Evolutionary conservation across 2,113 vertebrate genomes (phyloP), one percentile per base, ranked within the genome.

Genomic region (Progne subis): DNA sequence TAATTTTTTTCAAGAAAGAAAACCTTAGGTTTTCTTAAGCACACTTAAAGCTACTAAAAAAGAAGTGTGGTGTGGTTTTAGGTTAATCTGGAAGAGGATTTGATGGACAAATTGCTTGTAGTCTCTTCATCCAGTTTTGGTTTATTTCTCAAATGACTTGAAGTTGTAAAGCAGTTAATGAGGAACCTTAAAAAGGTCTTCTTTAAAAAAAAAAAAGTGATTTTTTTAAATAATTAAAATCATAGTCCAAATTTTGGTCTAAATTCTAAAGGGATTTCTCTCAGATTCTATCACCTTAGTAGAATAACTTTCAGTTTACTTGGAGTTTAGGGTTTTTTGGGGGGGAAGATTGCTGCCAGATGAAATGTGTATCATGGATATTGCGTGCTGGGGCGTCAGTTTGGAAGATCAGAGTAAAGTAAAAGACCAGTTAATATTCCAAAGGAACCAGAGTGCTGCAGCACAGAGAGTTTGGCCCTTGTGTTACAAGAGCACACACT

Each of bases 351-450:
- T 53, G 50, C 29, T 84, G 32, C 18, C 15, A 34, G 24, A 29
- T 82, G 46, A 80, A 94, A 69, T n/a, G 9, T 84, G 15, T 72
- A 24, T 65, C 82, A 37, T 39, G 44, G 57, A 18, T 55, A 41
- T 78, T 96, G 68, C 21, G 8, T 56, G 59, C 41, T 88, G 60
- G 52, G 70, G 32, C n/a, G 53, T 31, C 57, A 37, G 6, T 79
- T 71, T 59, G 67, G 77, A 84, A 37, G 37, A 78, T 85, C 68
- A 71, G 92, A 95, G 86, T 78, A 67, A 84, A 90, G 76, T 49
- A 82, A 88, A 85, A 76, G 34, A 65, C 12, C 28, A 64, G 28
- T 52, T 88, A 70, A 44, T 74, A 37, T 56, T 72, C 39, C 63
- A 71, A 93, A 75, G 3, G 8, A 88, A 28, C 8, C 49, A 53